Evolutionary conservation across 1,140 invertebrate species (phyloP), one percentile per base, ranked within the genome.

Genomic region (Ptiloglossa arizonensis): DNA sequence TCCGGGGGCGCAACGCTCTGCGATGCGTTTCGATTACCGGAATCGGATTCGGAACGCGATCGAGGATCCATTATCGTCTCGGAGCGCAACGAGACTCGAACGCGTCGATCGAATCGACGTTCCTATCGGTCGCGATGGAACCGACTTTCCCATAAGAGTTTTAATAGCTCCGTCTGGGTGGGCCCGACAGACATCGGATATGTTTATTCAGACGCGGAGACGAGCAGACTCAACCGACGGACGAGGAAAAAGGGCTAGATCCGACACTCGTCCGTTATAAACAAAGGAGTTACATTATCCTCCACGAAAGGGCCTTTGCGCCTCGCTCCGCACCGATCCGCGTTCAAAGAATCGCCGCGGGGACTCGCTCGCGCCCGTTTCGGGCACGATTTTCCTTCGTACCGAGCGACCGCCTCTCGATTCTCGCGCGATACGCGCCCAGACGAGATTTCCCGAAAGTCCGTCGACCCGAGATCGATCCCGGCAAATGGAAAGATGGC

Each of bases 201-300:
- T 93, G 92, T 92, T 93, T 92, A 91, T 91, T 91, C 90, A 93
- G 91, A 89, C 86, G 85, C 84, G 71, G 88, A 87, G 87, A 89
- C 80, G 77, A 82, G 83, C 87, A 80, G 85, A 82, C 86, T 84
- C 85, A 86, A 88, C 87, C 86, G 85, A 80, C 81, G 72, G 69
- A 74, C 54, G 59, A 66, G 54, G 67, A 87, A 88, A 89, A 89
- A 88, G 87, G 81, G 59, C 76, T 76, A 86, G 87, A 90, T 89
- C 87, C 77, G 88, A 89, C 87, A 89, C 87, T 91, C 90, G 80
- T 89, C 86, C 79, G 89, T 84, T 87, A 76, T 87, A 87, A 90
- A 90, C 87, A 88, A 89, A 89, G 87, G 82, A 87, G 89, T 91
- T 89, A 91, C 88, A 87, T 89, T 89, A 86, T 86, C 85, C 83